Conservation (phyloP, 53 echinoderm and acorn worm species). For the Luidia sarsii region DNA sequence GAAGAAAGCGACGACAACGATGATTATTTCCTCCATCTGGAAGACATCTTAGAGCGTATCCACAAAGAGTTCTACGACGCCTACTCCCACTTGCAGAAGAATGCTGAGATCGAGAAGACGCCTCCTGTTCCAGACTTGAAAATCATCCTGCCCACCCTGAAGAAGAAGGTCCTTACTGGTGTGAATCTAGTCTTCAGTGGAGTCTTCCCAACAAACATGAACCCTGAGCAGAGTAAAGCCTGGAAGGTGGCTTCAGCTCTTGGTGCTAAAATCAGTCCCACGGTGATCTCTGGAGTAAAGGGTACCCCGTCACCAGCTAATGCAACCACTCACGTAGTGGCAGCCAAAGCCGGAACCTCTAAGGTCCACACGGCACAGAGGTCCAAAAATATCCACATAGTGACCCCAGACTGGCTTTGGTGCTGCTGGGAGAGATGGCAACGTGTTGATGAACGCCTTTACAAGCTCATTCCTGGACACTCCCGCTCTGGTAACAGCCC, state of each 20-base stretch:
- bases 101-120: constrained; percentile 5
- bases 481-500: constrained; percentile 25
- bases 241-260: constrained; percentile 91
- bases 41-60: constrained; percentile 76
- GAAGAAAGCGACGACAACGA: constrained; percentile 59
- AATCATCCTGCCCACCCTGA: constrained; percentile 75
- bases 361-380: constrained; percentile 82
- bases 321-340: constrained; percentile 95
- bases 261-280: constrained; percentile 76
- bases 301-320: constrained; percentile 55
- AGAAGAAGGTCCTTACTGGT: constrained; percentile 73
- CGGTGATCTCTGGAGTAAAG: constrained; percentile 65
- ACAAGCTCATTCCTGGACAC: constrained; percentile 49
- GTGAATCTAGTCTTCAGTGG: constrained; percentile 85
- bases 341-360: constrained; percentile 91
- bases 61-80: constrained; percentile 76
- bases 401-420: constrained; percentile 91
- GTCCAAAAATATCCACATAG: constrained; percentile 76
- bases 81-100: constrained; percentile 56
- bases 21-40: constrained; percentile 91
- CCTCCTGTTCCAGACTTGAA: constrained; percentile 79
- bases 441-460: constrained; percentile 82
- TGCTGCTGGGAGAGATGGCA: constrained; percentile 99
- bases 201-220: constrained; percentile 95
- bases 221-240: constrained; percentile 88